A percentile compares a stretch with the other conserved stretches of the same genome.
Evolutionary conservation across 2,888 invertebrate species (phyloP).

Genomic region (Nephrocerus scutellatus): DNA sequence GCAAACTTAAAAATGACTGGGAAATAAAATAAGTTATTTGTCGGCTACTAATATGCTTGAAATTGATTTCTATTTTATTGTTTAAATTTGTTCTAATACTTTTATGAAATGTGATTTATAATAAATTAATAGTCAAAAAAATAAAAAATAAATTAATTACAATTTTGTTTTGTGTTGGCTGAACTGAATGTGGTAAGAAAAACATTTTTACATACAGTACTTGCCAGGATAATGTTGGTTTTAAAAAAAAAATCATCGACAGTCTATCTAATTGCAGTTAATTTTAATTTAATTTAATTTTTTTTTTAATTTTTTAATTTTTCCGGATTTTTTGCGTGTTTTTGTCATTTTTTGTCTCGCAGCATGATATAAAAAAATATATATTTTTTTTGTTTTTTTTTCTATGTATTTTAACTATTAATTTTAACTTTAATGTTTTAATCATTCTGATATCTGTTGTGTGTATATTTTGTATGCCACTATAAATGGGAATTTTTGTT

Average conservation of each 20-base stretch:
- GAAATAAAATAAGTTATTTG: no score
- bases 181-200: slow-evolving; percentile 13
- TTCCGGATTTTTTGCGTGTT: no score
- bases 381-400: slow-evolving; percentile 5
- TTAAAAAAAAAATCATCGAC: slow-evolving; percentile 11
- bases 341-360: no score
- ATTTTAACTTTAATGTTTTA: slow-evolving; percentile 5
- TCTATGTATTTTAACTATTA: slow-evolving; percentile 4
- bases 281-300: slow-evolving; percentile 15
- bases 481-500: slow-evolving; percentile 14
- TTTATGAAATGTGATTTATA: slow-evolving; percentile 5
- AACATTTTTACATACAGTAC: slow-evolving; percentile 6
- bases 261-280: slow-evolving; percentile 14
- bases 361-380: no score
- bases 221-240: no score
- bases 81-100: slow-evolving; percentile 6
- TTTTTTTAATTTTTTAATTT: slow-evolving; percentile 13
- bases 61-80: no score
- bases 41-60: no score
- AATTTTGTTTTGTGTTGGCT: slow-evolving; percentile 11
- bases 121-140: slow-evolving; percentile 7
- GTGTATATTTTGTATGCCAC: slow-evolving; percentile 2
- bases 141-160: slow-evolving; percentile 9
- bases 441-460: slow-evolving; percentile 11
- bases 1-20: no score